Base-by-base conservation (phyloP, 2,797 vertebrate genomes). In the Myotis pilosus region DNA sequence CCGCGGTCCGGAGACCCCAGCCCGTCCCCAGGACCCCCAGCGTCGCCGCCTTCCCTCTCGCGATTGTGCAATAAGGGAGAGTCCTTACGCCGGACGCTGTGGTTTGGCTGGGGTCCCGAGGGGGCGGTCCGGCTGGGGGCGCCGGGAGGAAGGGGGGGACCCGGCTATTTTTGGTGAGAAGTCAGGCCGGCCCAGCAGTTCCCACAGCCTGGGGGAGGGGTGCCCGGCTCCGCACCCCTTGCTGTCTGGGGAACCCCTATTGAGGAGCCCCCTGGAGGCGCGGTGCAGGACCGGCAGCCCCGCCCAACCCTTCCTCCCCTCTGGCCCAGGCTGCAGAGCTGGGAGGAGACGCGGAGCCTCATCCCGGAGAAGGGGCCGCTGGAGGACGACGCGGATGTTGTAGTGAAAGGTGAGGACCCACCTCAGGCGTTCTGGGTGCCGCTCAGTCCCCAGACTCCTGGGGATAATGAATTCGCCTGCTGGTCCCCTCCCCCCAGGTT, bases 261-360 rank as follows among this genome's bases (percentile, higher is more conserved):
- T 22, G 38, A 76, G 71, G 74, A 83, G 60, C 88, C 90, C 90
- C 95, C 94, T 95, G 81, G 89, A 92, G 94, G 89, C 13, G 0
- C 49, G 69, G 75, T 49, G 19, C 44, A 71, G 69, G 28, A 84
- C 41, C 11, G 0, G n/a, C 90, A 91, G 90, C 76, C 83, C 82
- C 33, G 4, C 55, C 49, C 81, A 85, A 81, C 44, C 53, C 69
- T 94, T 49, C 38, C 91, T 78, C 33, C 44, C 49, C 72, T 87
- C 62, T 36, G 57, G 38, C 41, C 60, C 90, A 97, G 97, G 93
- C 98, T 99, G 72, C 99, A 98, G 30, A 98, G 98, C 5, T 98
- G 99, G 0, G 99, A 99, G 75, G 99, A 99, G 98, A 99, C 99
- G 96, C 98, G 98, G 98, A 99, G 98, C 97, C 99, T 99, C 96